Evolutionary conservation across 2,113 vertebrate genomes (phyloP).

Genomic region (Acrocephalus kingi): DNA sequence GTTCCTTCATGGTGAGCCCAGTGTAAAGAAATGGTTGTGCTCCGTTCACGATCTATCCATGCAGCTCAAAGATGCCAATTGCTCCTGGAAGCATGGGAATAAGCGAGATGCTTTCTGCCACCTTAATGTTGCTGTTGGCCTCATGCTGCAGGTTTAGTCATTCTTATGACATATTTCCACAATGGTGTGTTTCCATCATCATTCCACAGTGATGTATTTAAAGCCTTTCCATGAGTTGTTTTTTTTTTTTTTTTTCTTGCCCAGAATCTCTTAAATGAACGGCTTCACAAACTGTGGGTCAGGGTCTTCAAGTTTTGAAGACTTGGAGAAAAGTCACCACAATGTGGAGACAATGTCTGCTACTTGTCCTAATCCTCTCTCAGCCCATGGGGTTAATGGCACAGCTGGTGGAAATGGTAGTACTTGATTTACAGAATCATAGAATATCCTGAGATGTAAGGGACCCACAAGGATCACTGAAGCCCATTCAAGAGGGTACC

Average conservation of each 20-base stretch:
- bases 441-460: background rate
- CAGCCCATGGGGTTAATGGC: background rate
- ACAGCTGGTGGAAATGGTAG: background rate
- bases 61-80: constrained; percentile 17
- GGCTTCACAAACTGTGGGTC: background rate
- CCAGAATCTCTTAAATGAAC: background rate
- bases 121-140: constrained; percentile 61
- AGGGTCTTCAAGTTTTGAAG: background rate
- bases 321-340: background rate
- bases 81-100: constrained; percentile 46
- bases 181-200: constrained; percentile 47
- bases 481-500: background rate
- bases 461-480: background rate
- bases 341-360: background rate
- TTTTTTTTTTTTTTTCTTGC: background rate
- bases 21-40: background rate
- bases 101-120: constrained; percentile 46
- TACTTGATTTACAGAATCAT: background rate
- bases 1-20: background rate
- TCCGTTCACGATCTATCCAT: background rate
- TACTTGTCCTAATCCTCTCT: background rate
- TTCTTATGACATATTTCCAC: constrained; percentile 60
- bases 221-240: background rate
- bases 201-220: constrained; percentile 31
- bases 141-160: constrained; percentile 51